Evolutionary conservation across 2,888 invertebrate genomes (phyloP), one percentile per base, ranked within the genome.

Genomic region (Lepidochrysops patricia): DNA sequence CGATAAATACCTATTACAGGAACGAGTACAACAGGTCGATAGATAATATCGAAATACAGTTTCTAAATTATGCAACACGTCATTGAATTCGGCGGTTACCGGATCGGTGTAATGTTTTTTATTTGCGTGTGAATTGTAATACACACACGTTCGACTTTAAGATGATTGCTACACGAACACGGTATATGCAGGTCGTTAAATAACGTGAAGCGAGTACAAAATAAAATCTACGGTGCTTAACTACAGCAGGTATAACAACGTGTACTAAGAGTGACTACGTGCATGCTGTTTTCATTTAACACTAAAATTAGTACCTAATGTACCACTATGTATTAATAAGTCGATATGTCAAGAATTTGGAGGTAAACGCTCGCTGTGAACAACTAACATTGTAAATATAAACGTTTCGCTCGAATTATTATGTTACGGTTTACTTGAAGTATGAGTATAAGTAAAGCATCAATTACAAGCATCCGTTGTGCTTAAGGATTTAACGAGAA

Each of bases 271-370:
- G 73, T 79, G 77, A 75, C 75, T 76, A 82, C 75, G 72, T 76
- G 80, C 84, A 85, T 84, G 85, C 85, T 81, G 73, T 79, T 71
- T 78, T 78, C 76, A 79, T 79, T 76, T n/a, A n/a, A 73, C 65
- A 71, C 80, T 82, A 79, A 78, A 79, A 80, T 81, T 80, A 82
- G 77, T 78, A 69, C 68, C 73, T 80, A 73, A 77, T 77, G 75
- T 77, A 70, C 73, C 70, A 74, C 76, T 70, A 70, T 71, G 69
- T 76, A 79, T 77, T 79, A 80, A 81, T 81, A 80, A 75, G 74
- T 68, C 69, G 70, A 72, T 73, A 75, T 75, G 74, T 70, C 67
- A 73, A 70, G 66, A 75, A 75, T 74, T 72, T 68, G 66, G 72
- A 73, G 75, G 74, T 79, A 77, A 78, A 79, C 70, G 74, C 72